Base-by-base conservation (phyloP, 2,888 invertebrate genomes). In the Alitta virens region DNA sequence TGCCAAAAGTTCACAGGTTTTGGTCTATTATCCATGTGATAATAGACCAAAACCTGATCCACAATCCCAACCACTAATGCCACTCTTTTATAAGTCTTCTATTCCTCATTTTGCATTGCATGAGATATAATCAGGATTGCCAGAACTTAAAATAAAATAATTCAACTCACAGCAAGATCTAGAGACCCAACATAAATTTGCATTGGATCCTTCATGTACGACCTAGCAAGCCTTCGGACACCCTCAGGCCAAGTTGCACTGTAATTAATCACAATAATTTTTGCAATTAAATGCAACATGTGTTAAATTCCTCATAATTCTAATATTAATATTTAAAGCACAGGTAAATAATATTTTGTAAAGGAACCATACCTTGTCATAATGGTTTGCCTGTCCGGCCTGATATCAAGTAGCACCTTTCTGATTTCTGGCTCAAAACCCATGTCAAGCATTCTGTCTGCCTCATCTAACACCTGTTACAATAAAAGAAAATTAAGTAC, bases 211-310 rank as follows among this genome's bases (percentile, higher is more conserved):
- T 87, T 89, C 89, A 94, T 92, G 78, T 95, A 96, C 1, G 88
- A 88, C 67, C 89, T 86, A 0, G 94, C 95, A 49, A 97, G 84
- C 21, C 91, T 85, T 18, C 94, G 86, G 1, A 97, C 95, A 49
- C 90, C 91, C 58, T 86, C 84, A 0, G 96, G 96, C 97, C 96
- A 97, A 0, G 97, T 97, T 16, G 97, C 97, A 77, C 89, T 90
- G 70, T 43, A 77, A 75, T 25, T 25, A 56, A 62, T 33, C 33
- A 33, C 12, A 12, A 12, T 33, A 33, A 12, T 33, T 7, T 33
- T 7, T 33, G 12, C 5, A 7, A 33, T 33, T 12, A 33, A 33
- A 33, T 33, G 33, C 33, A 7, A 33, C 12, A 33, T 33, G 7
- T 7, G 33, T 7, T 12, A 5, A 33, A 5, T 33, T 12, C 33